Evolutionary conservation across 2,888 invertebrate species (phyloP), one percentile per base, ranked within the genome.

Genomic region (Macaria notata): DNA sequence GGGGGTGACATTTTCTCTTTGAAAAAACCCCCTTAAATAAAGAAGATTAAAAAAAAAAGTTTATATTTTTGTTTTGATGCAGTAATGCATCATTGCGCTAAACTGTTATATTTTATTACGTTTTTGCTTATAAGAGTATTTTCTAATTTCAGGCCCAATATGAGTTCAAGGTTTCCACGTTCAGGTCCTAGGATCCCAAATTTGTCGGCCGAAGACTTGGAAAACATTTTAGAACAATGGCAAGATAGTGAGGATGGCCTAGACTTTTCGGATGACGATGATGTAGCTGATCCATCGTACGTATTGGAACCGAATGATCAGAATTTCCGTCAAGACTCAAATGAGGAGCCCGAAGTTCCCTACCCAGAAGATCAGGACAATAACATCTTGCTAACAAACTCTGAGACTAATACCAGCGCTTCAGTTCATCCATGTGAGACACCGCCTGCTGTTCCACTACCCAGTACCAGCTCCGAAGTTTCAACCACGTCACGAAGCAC

Each of bases 61-160:
- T 19, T 19, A 19, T 19, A 19, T 38, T 63, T 63, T 61, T 49
- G 36, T 61, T 62, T 42, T 63, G 61, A 57, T 63, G 61, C 57
- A 63, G 61, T 54, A 61, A 61, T 56, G 61, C 62, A 61, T 61
- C 54, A 60, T 46, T 51, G 56, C 53, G 59, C 53, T 41, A 55
- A 50, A 41, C 19, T 49, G 44, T 50, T 31, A 52, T 7, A 38
- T 7, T 38, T 38, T 8, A 38, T 38, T 38, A 38, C 38, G 5
- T 38, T 38, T 5, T 38, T 38, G 5, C 38, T 38, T 7, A 38
- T 38, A 8, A 7, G 5, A 7, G 8, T 38, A 38, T 38, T 38
- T 38, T 7, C 8, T 38, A 7, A 5, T 38, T 38, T 38, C 38
- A 38, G 38, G 38, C 5, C 8, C 8, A 38, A 7, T 38, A 38